A percentile compares a stretch with the other conserved stretches of the same genome.
These are phyloP conservation scores for Acanthoscelides obtectus DNA, from an alignment of 2,888 invertebrate species.

Conservation along the genomic window DNA sequence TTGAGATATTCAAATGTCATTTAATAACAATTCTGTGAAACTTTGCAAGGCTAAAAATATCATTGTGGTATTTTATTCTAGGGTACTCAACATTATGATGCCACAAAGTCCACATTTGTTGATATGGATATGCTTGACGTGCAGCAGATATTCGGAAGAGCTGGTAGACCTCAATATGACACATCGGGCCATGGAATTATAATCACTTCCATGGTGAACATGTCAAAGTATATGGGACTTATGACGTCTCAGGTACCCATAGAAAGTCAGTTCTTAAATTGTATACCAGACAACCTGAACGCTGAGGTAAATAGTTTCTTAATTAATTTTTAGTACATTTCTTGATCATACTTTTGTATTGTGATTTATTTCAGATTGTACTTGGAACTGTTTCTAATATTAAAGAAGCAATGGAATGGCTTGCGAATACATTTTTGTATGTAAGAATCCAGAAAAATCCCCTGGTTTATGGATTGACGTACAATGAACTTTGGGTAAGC, in stretches of 20 bases:
- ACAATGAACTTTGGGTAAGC: conserved; percentile 56
- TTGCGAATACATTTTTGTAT: conserved; percentile 94
- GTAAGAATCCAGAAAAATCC: conserved; percentile 93
- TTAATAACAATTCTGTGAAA: too few relatives aligned
- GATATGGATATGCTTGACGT: conserved; percentile 97
- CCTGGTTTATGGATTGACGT: conserved; percentile 65
- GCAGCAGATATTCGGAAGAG: conserved; percentile 96
- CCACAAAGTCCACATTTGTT: conserved; percentile 88
- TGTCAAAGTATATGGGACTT: conserved; percentile 88
- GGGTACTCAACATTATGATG: conserved; percentile 97
- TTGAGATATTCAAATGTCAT: too few relatives aligned
- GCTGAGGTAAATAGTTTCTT: conserved; percentile 68
- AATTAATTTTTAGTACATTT: background rate
- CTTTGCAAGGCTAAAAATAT: too few relatives aligned
- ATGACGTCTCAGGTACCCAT: conserved; percentile 97
- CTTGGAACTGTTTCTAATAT: conserved; percentile 95
- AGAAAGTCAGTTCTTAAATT: conserved; percentile 92
- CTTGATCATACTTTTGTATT: conserved; percentile 10
- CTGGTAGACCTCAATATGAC: conserved; percentile 97
- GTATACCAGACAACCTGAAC: conserved; percentile 93
- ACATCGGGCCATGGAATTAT: conserved; percentile 92
- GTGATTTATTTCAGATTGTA: conserved; percentile 58
- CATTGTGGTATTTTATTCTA: conserved; percentile 41
- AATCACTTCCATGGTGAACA: conserved; percentile 86
- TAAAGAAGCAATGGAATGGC: conserved; percentile 95